phyloP scores from a whole-genome alignment of 2,797 vertebrate genomes.

The Adrianichthys oophorus region DNA sequence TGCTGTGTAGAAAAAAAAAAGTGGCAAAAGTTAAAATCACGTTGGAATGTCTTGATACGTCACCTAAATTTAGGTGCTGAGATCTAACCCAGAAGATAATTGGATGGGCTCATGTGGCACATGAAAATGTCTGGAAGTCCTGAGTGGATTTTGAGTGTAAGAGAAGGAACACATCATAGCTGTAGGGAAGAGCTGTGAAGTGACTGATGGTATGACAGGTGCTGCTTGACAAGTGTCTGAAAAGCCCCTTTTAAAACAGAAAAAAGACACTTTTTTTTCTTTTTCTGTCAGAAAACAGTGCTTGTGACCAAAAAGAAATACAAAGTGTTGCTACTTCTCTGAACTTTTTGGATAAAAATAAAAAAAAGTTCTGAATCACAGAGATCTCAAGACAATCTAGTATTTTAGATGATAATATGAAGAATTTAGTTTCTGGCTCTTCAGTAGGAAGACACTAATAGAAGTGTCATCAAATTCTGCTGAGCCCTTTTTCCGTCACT shows the following conservation, averaged over 20 bases:
- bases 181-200: conserved; percentile 81
- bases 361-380: conserved; percentile 10
- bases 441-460: conserved; percentile 57
- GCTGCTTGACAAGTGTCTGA: conserved; percentile 81
- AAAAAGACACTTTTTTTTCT: conserved; percentile 61
- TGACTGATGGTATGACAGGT: conserved; percentile 92
- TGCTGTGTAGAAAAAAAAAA: conserved; percentile 72
- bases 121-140: conserved; percentile 79
- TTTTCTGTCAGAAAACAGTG: no score
- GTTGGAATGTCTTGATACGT: conserved; percentile 73
- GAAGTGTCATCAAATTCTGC: conserved; percentile 76
- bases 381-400: conserved; percentile 25
- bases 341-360: background rate
- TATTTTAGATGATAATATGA: conserved; percentile 29
- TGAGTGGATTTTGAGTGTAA: conserved; percentile 80
- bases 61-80: conserved; percentile 84
- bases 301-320: no score
- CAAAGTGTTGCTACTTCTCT: no score
- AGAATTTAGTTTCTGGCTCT: conserved; percentile 47
- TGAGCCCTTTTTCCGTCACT: conserved; percentile 55
- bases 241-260: conserved; percentile 83
- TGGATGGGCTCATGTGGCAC: conserved; percentile 79
- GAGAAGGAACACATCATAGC: conserved; percentile 67
- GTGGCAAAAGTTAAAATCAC: conserved; percentile 64
- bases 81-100: conserved; percentile 75